Base-by-base conservation (phyloP, 2,888 invertebrate genomes). In the Pollenia amentaria region DNA sequence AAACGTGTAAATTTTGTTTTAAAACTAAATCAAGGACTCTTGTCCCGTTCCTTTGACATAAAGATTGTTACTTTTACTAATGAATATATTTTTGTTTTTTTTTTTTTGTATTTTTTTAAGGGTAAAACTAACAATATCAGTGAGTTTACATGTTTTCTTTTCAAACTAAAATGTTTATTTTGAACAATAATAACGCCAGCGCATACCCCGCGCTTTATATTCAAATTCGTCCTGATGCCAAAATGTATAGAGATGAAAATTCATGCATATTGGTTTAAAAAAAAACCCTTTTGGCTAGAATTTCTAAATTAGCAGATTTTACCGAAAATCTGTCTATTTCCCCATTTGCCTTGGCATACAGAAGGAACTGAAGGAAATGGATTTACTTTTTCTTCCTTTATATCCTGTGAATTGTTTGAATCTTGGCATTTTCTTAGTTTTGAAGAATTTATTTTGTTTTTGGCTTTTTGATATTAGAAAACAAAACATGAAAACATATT, bases 201-300 rank as follows among this genome's bases (percentile, higher is more conserved):
- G 6, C 12, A 14, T 10, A 12, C 55, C 3, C 9, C 42, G 6
- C 3, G 42, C 21, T 16, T 16, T 44, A 0, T 75, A 42, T 18
- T 0, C 40, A 73, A 29, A 29, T 57, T 57, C 57, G 46, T 46
- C 29, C 42, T 42, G 18, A 2, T 67, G 77, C 55, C 77, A 77
- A 67, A 46, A 67, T 46, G 6, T 57, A 10, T 38, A 16, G 57
- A 18, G 14, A 55, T 40, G n/a, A 16, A 38, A 16, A 12, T 51
- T 48, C 51, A n/a, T 16, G 14, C 29, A 29, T 29, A 29, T 29
- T 51, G 38, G 16, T 29, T 38, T 69, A 12, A n/a, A 53, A 18
- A 53, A 72, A 75, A 84, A 65, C 89, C 92, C 91, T 89, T 88
- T 90, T 90, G 92, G 91, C 88, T 89, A 90, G 89, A 90, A 87